Evolutionary conservation across 2,797 vertebrate genomes (phyloP), one percentile per base, ranked within the genome.

Genomic region (Gallirallus australis): DNA sequence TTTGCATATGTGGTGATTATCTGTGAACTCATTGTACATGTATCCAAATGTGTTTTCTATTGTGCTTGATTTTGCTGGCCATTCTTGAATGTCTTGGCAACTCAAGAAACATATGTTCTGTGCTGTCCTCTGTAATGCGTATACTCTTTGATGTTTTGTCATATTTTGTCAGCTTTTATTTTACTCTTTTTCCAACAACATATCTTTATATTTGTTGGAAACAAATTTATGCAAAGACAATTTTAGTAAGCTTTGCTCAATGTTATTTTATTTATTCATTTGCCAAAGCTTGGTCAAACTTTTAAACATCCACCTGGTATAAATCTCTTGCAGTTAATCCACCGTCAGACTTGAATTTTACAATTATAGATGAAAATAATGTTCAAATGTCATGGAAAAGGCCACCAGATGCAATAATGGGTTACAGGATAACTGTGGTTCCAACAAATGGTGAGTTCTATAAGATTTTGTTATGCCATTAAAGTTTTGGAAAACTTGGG

Each of bases 41-140:
- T 99, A 98, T 97, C 95, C 98, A 98, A 97, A 98, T 98, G 97
- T 99, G 98, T 99, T 98, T 98, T 97, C 97, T 98, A 98, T 98
- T 98, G 98, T 98, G 98, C 99, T 99, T 99, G 99, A 99, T 98
- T 97, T 98, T 99, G 99, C 98, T 97, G 98, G 97, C 98, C 98
- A 95, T 98, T 98, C 98, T 97, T 94, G 95, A 97, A 98, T 98
- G 96, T 98, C 98, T 98, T 97, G 98, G 98, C 99, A 99, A 99
- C 98, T 99, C 99, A 99, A 99, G 99, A 98, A 97, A 97, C 99
- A 98, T 98, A 98, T 86, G 99, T 99, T 99, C 98, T 99, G 97
- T 99, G 99, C 99, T 98, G 97, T 98, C 98, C 96, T 98, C 98
- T 99, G 98, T 99, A 98, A 98, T 98, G 98, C 98, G 72, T 98